Conservation (phyloP, 2,888 invertebrate genomes). For the Agriopis leucophaearia region DNA sequence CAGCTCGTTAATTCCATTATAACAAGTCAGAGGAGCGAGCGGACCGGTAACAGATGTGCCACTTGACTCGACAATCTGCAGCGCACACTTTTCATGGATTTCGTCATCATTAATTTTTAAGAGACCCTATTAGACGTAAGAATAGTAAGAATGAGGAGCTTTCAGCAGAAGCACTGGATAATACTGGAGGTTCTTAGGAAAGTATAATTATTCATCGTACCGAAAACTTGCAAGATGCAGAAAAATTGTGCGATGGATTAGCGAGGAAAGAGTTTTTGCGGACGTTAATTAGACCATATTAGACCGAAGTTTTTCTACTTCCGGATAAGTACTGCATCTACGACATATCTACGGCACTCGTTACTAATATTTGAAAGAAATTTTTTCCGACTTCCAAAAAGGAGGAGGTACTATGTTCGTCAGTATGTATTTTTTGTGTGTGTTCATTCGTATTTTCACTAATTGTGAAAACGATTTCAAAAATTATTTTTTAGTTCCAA, state of each 20-base stretch:
- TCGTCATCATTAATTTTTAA: slow-evolving; percentile 62
- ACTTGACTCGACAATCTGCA: slow-evolving; percentile 71
- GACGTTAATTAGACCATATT: not conserved
- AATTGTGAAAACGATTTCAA: no score
- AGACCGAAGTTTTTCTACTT: not conserved
- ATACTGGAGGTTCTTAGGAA: slow-evolving; percentile 23
- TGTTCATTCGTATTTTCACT: no score
- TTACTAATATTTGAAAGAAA: no score
- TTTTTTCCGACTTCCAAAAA: no score
- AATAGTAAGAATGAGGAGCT: slow-evolving; percentile 48
- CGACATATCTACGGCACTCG: not conserved
- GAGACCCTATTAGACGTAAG: slow-evolving; percentile 58
- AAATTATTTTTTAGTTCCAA: no score
- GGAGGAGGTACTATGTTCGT: no score
- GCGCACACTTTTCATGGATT: slow-evolving; percentile 59
- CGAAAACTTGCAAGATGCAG: slow-evolving; percentile 28
- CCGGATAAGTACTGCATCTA: not conserved
- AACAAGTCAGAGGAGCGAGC: slow-evolving; percentile 81
- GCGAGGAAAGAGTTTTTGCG: not conserved
- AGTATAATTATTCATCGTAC: slow-evolving; percentile 21
- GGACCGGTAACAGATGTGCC: slow-evolving; percentile 82
- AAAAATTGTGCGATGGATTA: not conserved
- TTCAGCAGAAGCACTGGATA: slow-evolving; percentile 43
- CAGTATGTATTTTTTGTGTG: no score
- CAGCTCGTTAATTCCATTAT: slow-evolving; percentile 86